Base-by-base conservation (phyloP, 2,888 invertebrate genomes). In the Neocrepidodera transversa region DNA sequence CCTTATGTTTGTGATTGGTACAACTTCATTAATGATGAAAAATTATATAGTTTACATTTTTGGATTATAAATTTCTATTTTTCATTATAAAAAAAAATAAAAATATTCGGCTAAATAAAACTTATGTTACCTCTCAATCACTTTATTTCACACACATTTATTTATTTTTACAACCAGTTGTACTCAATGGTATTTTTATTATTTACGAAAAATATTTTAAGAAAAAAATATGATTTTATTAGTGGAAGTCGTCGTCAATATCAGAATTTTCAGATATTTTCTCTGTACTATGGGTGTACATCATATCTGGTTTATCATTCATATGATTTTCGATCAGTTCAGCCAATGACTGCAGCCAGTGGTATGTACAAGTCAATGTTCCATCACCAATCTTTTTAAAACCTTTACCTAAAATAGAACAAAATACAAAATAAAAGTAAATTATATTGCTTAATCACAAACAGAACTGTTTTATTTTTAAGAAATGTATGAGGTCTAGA, bases 381-480 rank as follows among this genome's bases (percentile, higher is more conserved):
- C 86, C 86, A n/a, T 85, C 85, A 28, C 86, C 77, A 1, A 86
- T 74, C 71, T 76, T 82, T 10, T 81, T 77, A 70, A 84, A 84
- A 61, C 81, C 81, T 69, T 81, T 73, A 32, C 71, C 79, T 79
- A 55, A 32, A 58, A 51, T 2, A 40, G n/a, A 13, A 26, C 20
- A 36, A 48, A n/a, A n/a, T n/a, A n/a, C n/a, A n/a, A n/a, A n/a
- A n/a, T n/a, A n/a, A n/a, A n/a, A 45, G 23, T 1, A 14, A 36
- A 16, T 36, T 36, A 11, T 36, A 14, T 36, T n/a, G n/a, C n/a
- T n/a, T n/a, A 10, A 30, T 6, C 16, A 18, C 14, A 1, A 17
- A 40, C 20, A 17, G 20, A n/a, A n/a, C n/a, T n/a, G n/a, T n/a
- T n/a, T n/a, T n/a, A n/a, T n/a, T n/a, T n/a, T n/a, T n/a, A n/a